A percentile compares a stretch with the other conserved stretches of the same genome.
phyloP scores from a whole-genome alignment of 1,140 invertebrate genomes.

The Drosophila carrolli region DNA sequence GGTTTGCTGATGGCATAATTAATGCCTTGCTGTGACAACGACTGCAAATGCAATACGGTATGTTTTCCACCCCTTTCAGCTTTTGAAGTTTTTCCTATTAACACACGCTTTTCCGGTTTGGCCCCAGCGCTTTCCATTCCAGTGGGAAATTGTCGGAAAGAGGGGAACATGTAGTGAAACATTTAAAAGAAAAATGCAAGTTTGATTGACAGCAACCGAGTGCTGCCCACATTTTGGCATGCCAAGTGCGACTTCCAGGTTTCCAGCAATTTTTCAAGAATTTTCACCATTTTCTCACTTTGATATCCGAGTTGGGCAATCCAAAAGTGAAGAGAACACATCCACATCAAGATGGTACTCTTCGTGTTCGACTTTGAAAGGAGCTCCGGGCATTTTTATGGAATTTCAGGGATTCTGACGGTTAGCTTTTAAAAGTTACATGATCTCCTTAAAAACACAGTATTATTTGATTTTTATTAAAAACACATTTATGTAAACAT shows the following conservation, averaged over 20 bases:
- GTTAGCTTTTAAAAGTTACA: too few relatives aligned
- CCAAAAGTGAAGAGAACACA: neutral
- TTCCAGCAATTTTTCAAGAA: slow-evolving; percentile 24
- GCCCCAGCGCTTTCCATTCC: slow-evolving; percentile 53
- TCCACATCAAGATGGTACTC: slow-evolving; percentile 3
- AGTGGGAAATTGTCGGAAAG: slow-evolving; percentile 13
- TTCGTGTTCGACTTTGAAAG: neutral
- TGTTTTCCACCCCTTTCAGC: slow-evolving; percentile 29
- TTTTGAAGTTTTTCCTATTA: slow-evolving; percentile 72
- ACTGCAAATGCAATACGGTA: slow-evolving; percentile 39
- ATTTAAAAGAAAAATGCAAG: slow-evolving; percentile 72
- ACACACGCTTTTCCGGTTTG: slow-evolving; percentile 70
- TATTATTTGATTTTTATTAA: too few relatives aligned
- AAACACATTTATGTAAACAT: too few relatives aligned
- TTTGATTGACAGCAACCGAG: slow-evolving; percentile 72
- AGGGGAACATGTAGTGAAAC: neutral
- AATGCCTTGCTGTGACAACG: slow-evolving; percentile 73
- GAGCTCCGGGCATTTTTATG: neutral
- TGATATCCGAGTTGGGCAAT: slow-evolving; percentile 39
- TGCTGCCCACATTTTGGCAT: slow-evolving; percentile 46
- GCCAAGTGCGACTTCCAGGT: slow-evolving; percentile 23
- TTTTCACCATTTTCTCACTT: slow-evolving; percentile 5
- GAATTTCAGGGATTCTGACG: neutral
- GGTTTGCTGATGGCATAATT: slow-evolving; percentile 79
- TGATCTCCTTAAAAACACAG: too few relatives aligned